A percentile compares a stretch with the other conserved stretches of the same genome.
Evolutionary conservation across 2,113 vertebrate genomes (phyloP).

Genomic region (Ptilonorhynchus violaceus): DNA sequence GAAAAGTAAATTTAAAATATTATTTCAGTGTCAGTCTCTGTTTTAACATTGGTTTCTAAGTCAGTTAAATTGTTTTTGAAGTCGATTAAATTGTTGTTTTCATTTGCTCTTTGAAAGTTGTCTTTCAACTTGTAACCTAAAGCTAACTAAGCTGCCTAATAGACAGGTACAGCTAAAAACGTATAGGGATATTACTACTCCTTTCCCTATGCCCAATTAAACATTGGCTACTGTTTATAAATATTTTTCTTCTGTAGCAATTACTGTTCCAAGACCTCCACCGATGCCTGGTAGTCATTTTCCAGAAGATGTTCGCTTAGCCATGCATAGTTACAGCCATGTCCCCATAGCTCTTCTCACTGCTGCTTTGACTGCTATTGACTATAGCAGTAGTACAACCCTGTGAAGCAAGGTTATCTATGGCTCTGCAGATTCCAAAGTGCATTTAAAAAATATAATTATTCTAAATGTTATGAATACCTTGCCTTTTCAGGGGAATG

Average conservation of each 20-base stretch:
- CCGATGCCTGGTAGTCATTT: background rate
- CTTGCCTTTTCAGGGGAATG: background rate
- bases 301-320: background rate
- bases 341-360: background rate
- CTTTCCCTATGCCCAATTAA: background rate
- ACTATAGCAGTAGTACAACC: background rate
- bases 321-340: fast-evolving
- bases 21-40: background rate
- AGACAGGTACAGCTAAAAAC: background rate
- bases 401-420: background rate
- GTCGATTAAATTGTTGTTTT: background rate
- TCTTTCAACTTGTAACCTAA: background rate
- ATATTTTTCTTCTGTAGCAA: background rate
- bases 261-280: background rate
- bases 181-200: background rate
- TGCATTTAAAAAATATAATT: background rate
- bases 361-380: background rate
- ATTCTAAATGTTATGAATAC: background rate
- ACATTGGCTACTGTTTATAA: background rate
- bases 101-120: background rate
- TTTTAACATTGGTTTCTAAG: background rate
- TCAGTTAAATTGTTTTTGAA: background rate
- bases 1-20: background rate
- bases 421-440: background rate
- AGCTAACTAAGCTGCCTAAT: background rate